These are phyloP conservation scores for Prosopocoilus inquinatus DNA, from an alignment of 2,888 invertebrate genomes.

Conservation along the genomic window DNA sequence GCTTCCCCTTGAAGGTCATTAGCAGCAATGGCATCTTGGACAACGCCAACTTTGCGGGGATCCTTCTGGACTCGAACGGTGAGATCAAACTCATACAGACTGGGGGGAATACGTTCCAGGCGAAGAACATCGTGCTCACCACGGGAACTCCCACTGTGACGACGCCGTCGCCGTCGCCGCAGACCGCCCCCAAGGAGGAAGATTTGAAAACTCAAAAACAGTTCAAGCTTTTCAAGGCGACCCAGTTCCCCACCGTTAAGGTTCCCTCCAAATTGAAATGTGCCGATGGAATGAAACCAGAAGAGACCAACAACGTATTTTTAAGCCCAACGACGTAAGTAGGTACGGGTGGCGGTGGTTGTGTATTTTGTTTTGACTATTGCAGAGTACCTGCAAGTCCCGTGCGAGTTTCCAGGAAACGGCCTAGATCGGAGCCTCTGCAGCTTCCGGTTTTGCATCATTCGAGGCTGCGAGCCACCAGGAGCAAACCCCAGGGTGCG, in stretches of 20 bases:
- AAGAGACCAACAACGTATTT: constrained; percentile 72
- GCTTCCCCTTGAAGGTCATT: constrained; percentile 57
- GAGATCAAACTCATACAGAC: constrained; percentile 63
- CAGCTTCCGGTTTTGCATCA: constrained; percentile 52
- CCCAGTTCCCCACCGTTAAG: constrained; percentile 39
- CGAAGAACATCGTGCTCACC: constrained; percentile 48
- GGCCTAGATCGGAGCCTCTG: constrained; percentile 62
- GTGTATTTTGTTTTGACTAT: constrained; percentile 5
- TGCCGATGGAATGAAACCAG: constrained; percentile 55
- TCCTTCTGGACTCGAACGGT: constrained; percentile 61
- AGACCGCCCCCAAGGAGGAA: constrained; percentile 30
- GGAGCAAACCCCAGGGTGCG: constrained; percentile 52
- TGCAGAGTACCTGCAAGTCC: constrained; percentile 67
- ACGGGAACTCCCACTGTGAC: constrained; percentile 38
- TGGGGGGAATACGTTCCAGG: constrained; percentile 49
- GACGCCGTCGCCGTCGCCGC: too few species aligned
- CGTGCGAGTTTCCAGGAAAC: constrained; percentile 62
- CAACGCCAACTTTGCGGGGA: constrained; percentile 57
- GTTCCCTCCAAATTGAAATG: constrained; percentile 39
- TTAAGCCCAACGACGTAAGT: constrained; percentile 65
- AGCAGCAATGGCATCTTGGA: constrained; percentile 57
- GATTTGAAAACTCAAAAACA: constrained; percentile 18
- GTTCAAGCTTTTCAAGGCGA: constrained; percentile 20
- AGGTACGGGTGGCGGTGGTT: not conserved
- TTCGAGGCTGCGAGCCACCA: constrained; percentile 55